These are phyloP conservation scores for Ophonus ardosiacus DNA, from an alignment of 2,888 invertebrate genomes.

Conservation along the genomic window DNA sequence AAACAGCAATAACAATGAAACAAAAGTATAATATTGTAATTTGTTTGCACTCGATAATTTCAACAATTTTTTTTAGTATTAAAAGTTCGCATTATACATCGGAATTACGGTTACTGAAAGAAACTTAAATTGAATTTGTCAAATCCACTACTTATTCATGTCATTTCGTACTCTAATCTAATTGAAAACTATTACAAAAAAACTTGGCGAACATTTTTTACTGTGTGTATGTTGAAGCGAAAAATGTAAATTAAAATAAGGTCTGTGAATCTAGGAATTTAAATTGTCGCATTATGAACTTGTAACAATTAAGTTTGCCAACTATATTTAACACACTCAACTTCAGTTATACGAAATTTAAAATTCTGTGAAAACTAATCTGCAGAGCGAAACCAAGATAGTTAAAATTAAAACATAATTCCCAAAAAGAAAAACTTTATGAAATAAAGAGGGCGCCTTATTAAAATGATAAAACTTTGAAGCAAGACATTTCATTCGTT, in stretches of 20 bases:
- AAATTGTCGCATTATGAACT: slow-evolving; percentile 33
- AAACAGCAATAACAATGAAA: too few species aligned
- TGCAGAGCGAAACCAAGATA: slow-evolving; percentile 25
- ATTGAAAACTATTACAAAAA: not conserved
- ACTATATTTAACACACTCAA: slow-evolving; percentile 38
- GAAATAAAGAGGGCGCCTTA: slow-evolving; percentile 24
- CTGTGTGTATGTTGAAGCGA: not conserved
- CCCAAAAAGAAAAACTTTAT: slow-evolving; percentile 21
- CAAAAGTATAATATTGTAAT: too few species aligned
- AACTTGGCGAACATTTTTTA: not conserved
- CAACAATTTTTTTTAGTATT: too few species aligned
- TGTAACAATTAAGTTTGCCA: slow-evolving; percentile 38
- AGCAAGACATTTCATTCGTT: slow-evolving; percentile 6
- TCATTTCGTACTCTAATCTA: not conserved
- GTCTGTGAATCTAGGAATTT: slow-evolving; percentile 7
- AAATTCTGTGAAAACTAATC: slow-evolving; percentile 38
- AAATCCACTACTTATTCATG: not conserved
- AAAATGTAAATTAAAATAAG: slow-evolving; percentile 27
- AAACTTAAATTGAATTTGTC: too few species aligned
- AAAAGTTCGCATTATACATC: too few species aligned
- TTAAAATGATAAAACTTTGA: slow-evolving; percentile 53
- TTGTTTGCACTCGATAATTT: too few species aligned
- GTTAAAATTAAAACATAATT: slow-evolving; percentile 40
- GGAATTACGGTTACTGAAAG: too few species aligned
- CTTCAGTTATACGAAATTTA: slow-evolving; percentile 7